phyloP scores from a whole-genome alignment of 2,888 invertebrate genomes.

The Chirona hameri region DNA sequence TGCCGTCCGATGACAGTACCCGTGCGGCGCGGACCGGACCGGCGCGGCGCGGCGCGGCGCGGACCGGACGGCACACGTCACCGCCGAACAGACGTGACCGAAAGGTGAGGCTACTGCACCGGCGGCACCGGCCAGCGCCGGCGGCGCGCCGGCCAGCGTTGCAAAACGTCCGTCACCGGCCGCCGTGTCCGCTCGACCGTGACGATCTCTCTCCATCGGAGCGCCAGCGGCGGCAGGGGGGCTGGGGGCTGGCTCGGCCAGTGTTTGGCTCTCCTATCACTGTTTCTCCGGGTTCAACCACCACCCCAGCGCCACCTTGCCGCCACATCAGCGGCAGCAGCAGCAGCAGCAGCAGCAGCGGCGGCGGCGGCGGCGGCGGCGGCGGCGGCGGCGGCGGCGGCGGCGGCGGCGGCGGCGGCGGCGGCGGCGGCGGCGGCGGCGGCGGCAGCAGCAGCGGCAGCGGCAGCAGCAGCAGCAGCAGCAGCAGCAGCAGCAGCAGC shows the following conservation, averaged over 20 bases:
- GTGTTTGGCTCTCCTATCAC: too few relatives aligned
- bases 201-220: not conserved
- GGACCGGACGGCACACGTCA: not conserved
- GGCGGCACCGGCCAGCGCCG: not conserved
- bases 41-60: not conserved
- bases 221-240: not conserved
- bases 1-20: not conserved
- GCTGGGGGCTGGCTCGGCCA: not conserved
- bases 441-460: too few relatives aligned
- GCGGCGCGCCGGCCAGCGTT: not conserved
- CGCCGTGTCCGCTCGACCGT: not conserved
- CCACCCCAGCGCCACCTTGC: too few relatives aligned
- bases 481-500: too few relatives aligned
- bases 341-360: too few relatives aligned
- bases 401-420: too few relatives aligned
- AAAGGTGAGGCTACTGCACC: not conserved
- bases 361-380: too few relatives aligned
- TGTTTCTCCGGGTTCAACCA: too few relatives aligned
- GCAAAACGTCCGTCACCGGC: not conserved
- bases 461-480: too few relatives aligned
- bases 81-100: not conserved
- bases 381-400: too few relatives aligned
- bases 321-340: too few relatives aligned
- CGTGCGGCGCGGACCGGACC: not conserved
- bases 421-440: too few relatives aligned